These are phyloP conservation scores for Drosophila aldrichi DNA, from an alignment of 2,888 invertebrate species.

Conservation along the genomic window DNA sequence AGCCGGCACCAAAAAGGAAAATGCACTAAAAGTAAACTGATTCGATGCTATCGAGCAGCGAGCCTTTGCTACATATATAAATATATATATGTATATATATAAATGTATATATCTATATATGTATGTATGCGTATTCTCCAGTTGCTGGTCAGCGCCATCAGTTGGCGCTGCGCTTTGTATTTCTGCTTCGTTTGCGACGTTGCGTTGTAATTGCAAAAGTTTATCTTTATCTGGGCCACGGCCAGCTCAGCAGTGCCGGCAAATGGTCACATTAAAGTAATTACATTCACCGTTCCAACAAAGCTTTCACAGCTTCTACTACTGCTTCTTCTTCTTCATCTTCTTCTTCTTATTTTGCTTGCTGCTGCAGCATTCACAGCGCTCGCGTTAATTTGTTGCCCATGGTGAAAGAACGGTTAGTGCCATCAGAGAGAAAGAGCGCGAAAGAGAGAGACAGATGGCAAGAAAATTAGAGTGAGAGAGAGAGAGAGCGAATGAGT, in stretches of 20 bases:
- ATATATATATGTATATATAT: background rate
- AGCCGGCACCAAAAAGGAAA: conserved; percentile 58
- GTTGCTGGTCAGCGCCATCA: conserved; percentile 37
- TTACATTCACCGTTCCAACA: conserved; percentile 50
- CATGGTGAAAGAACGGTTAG: conserved; percentile 2
- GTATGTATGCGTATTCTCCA: conserved; percentile 1
- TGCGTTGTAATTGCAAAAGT: conserved; percentile 80
- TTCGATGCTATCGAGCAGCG: conserved; percentile 72
- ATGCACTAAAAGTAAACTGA: conserved; percentile 71
- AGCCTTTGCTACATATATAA: conserved; percentile 1
- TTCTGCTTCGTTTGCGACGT: conserved; percentile 69
- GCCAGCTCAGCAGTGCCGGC: conserved; percentile 54
- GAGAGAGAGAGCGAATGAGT: background rate
- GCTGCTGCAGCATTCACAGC: conserved; percentile 13
- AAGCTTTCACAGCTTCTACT: conserved; percentile 13
- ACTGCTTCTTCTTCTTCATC: conserved; percentile 3
- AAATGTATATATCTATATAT: background rate
- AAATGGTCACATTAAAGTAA: conserved; percentile 70
- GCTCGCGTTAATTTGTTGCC: conserved; percentile 22
- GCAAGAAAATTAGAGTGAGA: background rate
- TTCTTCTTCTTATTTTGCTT: conserved; percentile 4
- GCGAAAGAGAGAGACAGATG: background rate
- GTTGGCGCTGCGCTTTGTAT: conserved; percentile 56
- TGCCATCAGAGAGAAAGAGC: background rate
- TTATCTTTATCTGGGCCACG: conserved; percentile 75